Evolutionary conservation across 2,797 vertebrate species (phyloP), one percentile per base, ranked within the genome.

Genomic region (Microctenopoma lineatum): DNA sequence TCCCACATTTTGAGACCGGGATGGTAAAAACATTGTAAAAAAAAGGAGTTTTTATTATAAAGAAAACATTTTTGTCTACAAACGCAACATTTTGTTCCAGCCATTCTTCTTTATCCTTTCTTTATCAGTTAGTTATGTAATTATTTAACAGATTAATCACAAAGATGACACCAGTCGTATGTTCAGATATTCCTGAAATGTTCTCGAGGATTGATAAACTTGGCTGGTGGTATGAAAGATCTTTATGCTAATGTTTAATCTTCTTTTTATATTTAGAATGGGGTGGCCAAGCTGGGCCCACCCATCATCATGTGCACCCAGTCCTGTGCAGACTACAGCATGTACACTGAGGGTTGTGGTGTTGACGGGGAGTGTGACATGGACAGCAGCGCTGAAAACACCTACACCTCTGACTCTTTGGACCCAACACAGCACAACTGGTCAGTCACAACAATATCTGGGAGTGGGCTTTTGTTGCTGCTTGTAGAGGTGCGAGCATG

Each of bases 251-350:
- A 21, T 44, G 18, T 69, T 32, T 38, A 0, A n/a, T 63, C 52
- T 47, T 56, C 0, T 36, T 27, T 79, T 8, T 54, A 1, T 59
- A 14, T 73, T 18, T 41, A 91, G 88, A 86, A 89, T 8, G 75
- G 75, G 2, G 83, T 89, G 59, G 81, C 87, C n/a, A 83, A 86
- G 59, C 78, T 87, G 27, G 67, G 66, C 2, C 75, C 84, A 41
- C 89, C 87, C 0, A 73, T 88, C 7, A 90, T 90, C 64, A 80
- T 90, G 75, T 92, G 81, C 15, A 87, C 84, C 0, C 78, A 73
- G 0, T 75, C 87, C 27, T 87, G 87, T 79, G 84, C 81, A 61
- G 81, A 87, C 38, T 57, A 70, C 71, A 78, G 54, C 15, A 66
- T 0, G 1, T 84, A 70, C 11, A 21, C 27, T 4, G 73, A 76